These are phyloP conservation scores for Eupsilia transversa DNA, from an alignment of 2,888 invertebrate species.

Conservation along the genomic window DNA sequence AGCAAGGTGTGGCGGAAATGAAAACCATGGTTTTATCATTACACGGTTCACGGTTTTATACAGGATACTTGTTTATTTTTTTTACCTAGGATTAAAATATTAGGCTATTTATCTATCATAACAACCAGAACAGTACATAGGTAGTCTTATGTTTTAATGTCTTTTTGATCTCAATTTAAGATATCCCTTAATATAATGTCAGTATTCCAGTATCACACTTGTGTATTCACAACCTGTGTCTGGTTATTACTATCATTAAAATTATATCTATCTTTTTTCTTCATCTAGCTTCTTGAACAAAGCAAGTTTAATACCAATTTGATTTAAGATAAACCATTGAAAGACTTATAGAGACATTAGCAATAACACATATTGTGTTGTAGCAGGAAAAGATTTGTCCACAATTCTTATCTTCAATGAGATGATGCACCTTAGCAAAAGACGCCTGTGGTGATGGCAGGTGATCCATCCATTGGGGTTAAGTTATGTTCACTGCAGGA, in stretches of 20 bases:
- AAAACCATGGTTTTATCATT: neutral
- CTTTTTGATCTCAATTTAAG: neutral
- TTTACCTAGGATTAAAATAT: neutral
- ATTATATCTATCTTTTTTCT: neutral
- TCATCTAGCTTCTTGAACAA: neutral
- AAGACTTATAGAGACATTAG: neutral
- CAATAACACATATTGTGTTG: neutral
- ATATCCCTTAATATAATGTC: neutral
- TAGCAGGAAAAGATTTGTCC: neutral
- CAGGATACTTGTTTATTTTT: neutral
- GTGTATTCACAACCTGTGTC: no score
- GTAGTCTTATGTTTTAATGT: neutral
- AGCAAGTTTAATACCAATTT: neutral
- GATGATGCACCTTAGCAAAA: slow-evolving; percentile 13
- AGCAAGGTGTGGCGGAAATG: neutral
- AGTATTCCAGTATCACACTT: neutral
- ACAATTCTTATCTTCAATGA: neutral
- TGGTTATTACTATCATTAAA: neutral
- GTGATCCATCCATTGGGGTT: slow-evolving; percentile 13
- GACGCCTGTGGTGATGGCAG: slow-evolving; percentile 12
- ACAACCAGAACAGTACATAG: neutral
- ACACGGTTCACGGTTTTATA: no score
- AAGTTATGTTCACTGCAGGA: slow-evolving; percentile 11
- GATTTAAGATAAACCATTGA: neutral
- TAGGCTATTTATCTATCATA: neutral